Base-by-base conservation (phyloP, 2,113 vertebrate species). In the Oncorhynchus nerka region DNA sequence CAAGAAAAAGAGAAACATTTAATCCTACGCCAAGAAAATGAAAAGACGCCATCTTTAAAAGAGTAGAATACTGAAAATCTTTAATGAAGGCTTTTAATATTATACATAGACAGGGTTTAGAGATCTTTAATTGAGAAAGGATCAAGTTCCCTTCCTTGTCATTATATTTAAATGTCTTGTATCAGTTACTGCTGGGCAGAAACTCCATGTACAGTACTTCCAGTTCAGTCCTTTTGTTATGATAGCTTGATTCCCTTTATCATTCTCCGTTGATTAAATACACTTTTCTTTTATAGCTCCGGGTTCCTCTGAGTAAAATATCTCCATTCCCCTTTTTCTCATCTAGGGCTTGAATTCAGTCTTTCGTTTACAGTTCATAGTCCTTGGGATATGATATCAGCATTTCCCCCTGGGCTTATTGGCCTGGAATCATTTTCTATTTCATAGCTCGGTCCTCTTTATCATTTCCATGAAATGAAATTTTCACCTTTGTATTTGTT, bases 71-170 rank as follows among this genome's bases (percentile, higher is more conserved):
- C 51, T 80, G 65, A 81, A 83, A 83, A n/a, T 75, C 55, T 75
- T 91, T 88, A 86, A 89, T 90, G 75, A 86, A 75, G 75, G 34
- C 74, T 85, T 84, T 76, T 82, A 62, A 2, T 68, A 84, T 78
- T 76, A 78, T 83, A 85, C 66, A 89, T 82, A 85, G 68, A 73
- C 22, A 1, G 30, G 45, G 1, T 79, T 55, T 70, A 72, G 26
- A 83, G 15, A 39, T 75, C 1, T 59, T 73, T 76, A 75, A 51
- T 5, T 65, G 59, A 81, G n/a, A 5, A 30, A 34, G 22, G 22
- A 72, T 74, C 71, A 73, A 64, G 74, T 74, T 64, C 70, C 57
- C 20, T 65, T 80, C 68, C 74, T 24, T 71, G 51, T 79, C 62
- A 70, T 4, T 77, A 73, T 2, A 75, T 49, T n/a, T 74, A n/a